A percentile compares a stretch with the other conserved stretches of the same genome.
Conservation (phyloP, 2,888 invertebrate genomes). For the Hyposoter didymator region DNA sequence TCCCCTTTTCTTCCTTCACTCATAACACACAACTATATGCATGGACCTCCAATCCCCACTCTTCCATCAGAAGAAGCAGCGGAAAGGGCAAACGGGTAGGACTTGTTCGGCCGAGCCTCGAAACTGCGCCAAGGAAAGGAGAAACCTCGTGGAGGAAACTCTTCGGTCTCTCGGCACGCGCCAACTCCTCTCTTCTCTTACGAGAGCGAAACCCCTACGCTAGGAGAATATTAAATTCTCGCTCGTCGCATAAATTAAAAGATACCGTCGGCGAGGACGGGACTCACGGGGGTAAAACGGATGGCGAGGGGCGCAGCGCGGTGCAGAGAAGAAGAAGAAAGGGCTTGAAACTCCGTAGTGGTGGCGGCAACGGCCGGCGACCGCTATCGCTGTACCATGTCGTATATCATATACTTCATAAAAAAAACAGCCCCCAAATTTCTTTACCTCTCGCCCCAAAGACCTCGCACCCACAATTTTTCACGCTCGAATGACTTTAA, state of each 20-base stretch:
- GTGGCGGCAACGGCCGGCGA: slow-evolving; percentile 42
- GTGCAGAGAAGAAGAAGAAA: background rate
- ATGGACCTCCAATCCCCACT: slow-evolving; percentile 1
- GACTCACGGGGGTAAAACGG: background rate
- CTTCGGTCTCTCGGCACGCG: slow-evolving; percentile 66
- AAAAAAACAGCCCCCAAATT: slow-evolving; percentile 4
- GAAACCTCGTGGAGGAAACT: slow-evolving; percentile 61
- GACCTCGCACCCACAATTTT: slow-evolving; percentile 29
- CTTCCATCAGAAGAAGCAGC: background rate
- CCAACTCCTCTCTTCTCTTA: slow-evolving; percentile 65
- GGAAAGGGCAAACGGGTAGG: background rate
- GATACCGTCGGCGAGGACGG: slow-evolving; percentile 76
- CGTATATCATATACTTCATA: slow-evolving; percentile 37
- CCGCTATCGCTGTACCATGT: slow-evolving; percentile 56
- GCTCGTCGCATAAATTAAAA: slow-evolving; percentile 83
- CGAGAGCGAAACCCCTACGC: slow-evolving; percentile 76
- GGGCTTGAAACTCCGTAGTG: slow-evolving; percentile 21
- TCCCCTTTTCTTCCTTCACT: slow-evolving; percentile 22
- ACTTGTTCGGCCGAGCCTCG: background rate
- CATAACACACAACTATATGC: slow-evolving; percentile 31
- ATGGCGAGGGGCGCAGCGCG: background rate
- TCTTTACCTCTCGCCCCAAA: slow-evolving; percentile 5
- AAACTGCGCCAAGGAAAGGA: slow-evolving; percentile 41
- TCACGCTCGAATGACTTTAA: slow-evolving; percentile 13
- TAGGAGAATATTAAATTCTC: slow-evolving; percentile 83